Evolutionary conservation across 2,888 invertebrate species (phyloP), one percentile per base, ranked within the genome.

Genomic region (Falcaria lacertinaria): DNA sequence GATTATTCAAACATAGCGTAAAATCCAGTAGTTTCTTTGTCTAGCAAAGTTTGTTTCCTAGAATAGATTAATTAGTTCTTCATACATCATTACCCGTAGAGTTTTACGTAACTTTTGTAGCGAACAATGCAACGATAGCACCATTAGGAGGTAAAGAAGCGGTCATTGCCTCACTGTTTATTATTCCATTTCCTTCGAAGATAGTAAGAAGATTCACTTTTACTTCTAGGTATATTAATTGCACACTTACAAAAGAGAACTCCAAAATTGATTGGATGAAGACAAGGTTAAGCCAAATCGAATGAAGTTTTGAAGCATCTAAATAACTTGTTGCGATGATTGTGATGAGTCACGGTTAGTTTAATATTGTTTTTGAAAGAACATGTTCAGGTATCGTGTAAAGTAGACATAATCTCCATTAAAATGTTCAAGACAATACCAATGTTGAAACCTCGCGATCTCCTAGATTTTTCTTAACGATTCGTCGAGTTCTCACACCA

Each of bases 81-180:
- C 77, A 83, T 82, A 81, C 74, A 67, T 80, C 77, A 82, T 83
- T 85, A 81, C 78, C 74, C 68, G 61, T 64, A 62, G 54, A n/a
- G 56, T 60, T 74, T 84, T 86, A 83, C 85, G 84, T 87, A 88
- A 88, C n/a, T 67, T 57, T 48, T 48, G 61, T 55, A 54, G 64
- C 63, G 64, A 82, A 88, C 88, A 88, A 88, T 86, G 79, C 65
- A 69, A 75, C 77, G 84, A 84, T 84, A 82, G 80, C 70, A 67
- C 73, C 71, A 75, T 83, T 80, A 76, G 66, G 74, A 71, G 71
- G 74, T 66, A 75, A 82, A 83, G 77, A 85, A 83, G n/a, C 79
- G 74, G 80, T 75, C 75, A 80, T 87, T 86, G 82, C 87, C 60
- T 81, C 78, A 86, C 68, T 70, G 68, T 58, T 57, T 67, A 61